Percentiles rank a stretch among this genome's conserved stretches.
Evolutionary conservation across 2,888 invertebrate species (phyloP).

Genomic region (Lithosia quadra): DNA sequence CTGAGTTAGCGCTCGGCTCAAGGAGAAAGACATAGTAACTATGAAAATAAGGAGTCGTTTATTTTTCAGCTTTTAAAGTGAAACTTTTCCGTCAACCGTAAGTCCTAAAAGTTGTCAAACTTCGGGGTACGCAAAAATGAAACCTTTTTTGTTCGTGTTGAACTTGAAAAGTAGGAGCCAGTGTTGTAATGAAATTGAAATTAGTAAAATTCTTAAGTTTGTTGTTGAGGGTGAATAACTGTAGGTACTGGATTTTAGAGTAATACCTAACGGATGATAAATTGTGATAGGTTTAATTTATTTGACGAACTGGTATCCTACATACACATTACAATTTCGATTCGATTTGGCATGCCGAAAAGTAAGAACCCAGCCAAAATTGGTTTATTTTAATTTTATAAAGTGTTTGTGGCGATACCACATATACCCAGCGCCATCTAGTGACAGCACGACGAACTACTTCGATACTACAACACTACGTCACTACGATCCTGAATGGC

Average conservation of each 20-base stretch:
- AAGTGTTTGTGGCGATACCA: no score
- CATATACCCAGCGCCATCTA: no score
- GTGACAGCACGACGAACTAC: no score
- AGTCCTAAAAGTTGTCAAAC: slow-evolving; percentile 14
- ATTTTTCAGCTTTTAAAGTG: slow-evolving; percentile 8
- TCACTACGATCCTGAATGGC: no score
- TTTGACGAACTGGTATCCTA: not conserved
- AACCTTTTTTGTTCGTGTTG: slow-evolving; percentile 14
- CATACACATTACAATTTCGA: no score
- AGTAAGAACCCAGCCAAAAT: no score
- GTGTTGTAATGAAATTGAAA: slow-evolving; percentile 20
- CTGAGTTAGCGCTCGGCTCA: not conserved
- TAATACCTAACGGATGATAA: not conserved
- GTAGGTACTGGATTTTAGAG: not conserved
- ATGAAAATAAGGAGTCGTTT: not conserved
- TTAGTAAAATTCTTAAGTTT: slow-evolving; percentile 3
- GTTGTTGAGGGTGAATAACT: slow-evolving; percentile 2
- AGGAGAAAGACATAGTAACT: not conserved
- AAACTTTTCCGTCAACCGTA: slow-evolving; percentile 9
- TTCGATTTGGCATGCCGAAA: no score
- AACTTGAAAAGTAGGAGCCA: slow-evolving; percentile 17
- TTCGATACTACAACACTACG: no score
- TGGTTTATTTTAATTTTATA: no score
- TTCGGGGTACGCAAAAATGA: slow-evolving; percentile 4
- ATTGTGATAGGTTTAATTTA: not conserved